These are phyloP conservation scores for Arvicanthis niloticus DNA, from an alignment of 2,113 vertebrate species.

Conservation along the genomic window DNA sequence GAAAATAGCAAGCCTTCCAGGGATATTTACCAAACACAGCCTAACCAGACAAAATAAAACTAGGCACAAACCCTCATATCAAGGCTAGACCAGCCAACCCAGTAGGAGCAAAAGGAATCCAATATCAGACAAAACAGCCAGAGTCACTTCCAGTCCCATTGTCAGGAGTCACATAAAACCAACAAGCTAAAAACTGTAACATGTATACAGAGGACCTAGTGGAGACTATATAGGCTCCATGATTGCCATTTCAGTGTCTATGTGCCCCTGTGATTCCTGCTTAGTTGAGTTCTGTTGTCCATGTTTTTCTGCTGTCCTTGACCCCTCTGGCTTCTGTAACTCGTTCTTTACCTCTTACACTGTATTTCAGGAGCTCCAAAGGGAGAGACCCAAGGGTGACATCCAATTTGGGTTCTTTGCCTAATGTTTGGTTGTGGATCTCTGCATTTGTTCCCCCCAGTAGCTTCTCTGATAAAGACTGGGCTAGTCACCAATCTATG, in stretches of 20 bases:
- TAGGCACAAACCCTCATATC: background rate
- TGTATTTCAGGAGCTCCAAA: background rate
- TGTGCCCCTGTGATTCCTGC: background rate
- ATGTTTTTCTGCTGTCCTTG: background rate
- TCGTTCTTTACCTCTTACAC: background rate
- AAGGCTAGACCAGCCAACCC: background rate
- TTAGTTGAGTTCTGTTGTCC: background rate
- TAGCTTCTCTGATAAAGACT: background rate
- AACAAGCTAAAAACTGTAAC: background rate
- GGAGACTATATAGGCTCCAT: background rate
- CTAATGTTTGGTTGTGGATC: background rate
- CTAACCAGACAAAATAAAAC: background rate
- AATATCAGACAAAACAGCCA: background rate
- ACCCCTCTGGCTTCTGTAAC: background rate
- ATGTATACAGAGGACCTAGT: background rate
- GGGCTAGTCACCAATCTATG: background rate
- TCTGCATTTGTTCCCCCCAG: background rate
- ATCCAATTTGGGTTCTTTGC: too few relatives aligned
- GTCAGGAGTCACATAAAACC: background rate
- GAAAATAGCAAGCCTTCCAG: background rate
- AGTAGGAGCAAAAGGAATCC: background rate
- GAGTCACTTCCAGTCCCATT: background rate
- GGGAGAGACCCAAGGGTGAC: too few relatives aligned
- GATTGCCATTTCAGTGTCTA: background rate
- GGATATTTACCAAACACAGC: background rate